These are phyloP conservation scores for Tragelaphus strepsiceros DNA, from an alignment of 2,113 vertebrate genomes.

Conservation along the genomic window DNA sequence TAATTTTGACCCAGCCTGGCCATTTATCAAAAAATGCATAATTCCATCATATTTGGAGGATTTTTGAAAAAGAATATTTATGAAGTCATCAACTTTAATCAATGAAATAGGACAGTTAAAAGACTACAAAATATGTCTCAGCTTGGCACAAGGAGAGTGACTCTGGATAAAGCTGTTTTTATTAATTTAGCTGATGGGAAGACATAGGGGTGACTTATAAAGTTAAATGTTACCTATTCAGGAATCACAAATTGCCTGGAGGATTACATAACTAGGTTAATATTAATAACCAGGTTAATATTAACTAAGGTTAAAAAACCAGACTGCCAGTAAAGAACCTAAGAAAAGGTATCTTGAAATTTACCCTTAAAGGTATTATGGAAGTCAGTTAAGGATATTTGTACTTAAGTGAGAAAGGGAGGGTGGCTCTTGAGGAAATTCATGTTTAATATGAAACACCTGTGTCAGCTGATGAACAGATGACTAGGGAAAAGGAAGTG, in stretches of 20 bases:
- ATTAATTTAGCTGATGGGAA: neutral
- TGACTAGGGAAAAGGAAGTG: neutral
- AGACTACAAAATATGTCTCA: neutral
- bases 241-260: neutral
- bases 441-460: neutral
- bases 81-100: slow-evolving; percentile 19
- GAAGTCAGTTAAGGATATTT: neutral
- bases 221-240: neutral
- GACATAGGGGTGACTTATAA: neutral
- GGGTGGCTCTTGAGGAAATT: neutral
- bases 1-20: neutral
- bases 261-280: neutral
- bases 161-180: neutral
- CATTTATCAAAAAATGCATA: neutral
- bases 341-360: neutral
- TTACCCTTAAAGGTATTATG: neutral
- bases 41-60: neutral
- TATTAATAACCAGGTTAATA: slow-evolving; percentile 16
- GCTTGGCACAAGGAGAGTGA: neutral
- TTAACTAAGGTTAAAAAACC: neutral
- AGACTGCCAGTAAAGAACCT: neutral
- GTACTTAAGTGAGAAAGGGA: neutral
- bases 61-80: slow-evolving; percentile 37
- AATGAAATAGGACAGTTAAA: slow-evolving; percentile 28
- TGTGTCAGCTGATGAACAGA: neutral